Conservation (phyloP, 2,797 vertebrate genomes). For the Sibirionetta formosa region DNA sequence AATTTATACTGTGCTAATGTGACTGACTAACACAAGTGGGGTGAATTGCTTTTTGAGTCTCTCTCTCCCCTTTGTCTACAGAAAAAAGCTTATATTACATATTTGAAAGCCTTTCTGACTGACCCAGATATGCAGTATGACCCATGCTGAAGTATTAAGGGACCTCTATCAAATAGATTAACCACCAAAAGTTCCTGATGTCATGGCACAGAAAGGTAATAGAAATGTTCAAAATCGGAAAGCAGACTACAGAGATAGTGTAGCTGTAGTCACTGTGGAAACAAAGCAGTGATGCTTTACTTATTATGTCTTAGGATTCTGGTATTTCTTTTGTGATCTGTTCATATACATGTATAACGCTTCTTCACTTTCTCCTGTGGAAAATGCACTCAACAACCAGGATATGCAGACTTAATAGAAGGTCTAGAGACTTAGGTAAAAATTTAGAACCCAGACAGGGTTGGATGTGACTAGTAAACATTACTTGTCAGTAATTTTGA, state of each 20-base stretch:
- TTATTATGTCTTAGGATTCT: background rate
- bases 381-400: background rate
- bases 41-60: background rate
- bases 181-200: background rate
- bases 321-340: background rate
- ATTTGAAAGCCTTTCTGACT: background rate
- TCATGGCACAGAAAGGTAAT: background rate
- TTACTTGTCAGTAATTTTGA: constrained; percentile 24
- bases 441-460: background rate
- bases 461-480: background rate
- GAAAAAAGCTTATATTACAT: background rate
- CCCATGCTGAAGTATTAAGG: background rate
- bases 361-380: background rate
- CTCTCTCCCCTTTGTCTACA: background rate
- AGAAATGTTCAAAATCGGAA: background rate
- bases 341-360: background rate
- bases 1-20: background rate
- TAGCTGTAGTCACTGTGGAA: background rate
- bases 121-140: background rate
- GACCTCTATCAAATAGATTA: background rate
- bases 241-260: background rate
- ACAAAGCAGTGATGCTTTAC: background rate
- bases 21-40: background rate
- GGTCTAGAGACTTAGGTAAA: background rate
- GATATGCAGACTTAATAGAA: background rate